Percentiles rank a stretch among this genome's conserved stretches.
Evolutionary conservation across 1,140 invertebrate species (phyloP).

Genomic region (Bombus impatiens): DNA sequence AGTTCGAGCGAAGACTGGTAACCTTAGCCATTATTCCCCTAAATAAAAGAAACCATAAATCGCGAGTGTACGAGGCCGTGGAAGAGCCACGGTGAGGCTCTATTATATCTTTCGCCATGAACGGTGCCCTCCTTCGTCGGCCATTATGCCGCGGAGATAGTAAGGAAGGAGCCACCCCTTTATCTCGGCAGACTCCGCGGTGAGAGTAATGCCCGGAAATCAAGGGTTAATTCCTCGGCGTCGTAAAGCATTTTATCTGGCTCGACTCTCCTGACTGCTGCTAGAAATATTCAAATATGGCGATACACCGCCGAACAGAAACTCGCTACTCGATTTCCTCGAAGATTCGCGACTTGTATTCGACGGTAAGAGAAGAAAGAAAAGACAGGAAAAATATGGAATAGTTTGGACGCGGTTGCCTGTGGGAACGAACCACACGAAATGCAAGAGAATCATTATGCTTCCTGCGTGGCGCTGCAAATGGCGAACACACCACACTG

Average conservation of each 20-base stretch:
- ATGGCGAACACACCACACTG: slow-evolving; percentile 31
- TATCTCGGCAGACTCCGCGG: slow-evolving; percentile 74
- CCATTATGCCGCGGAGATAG: slow-evolving; percentile 77
- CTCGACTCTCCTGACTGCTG: slow-evolving; percentile 22
- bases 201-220: slow-evolving; percentile 80
- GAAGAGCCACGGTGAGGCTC: slow-evolving; percentile 65
- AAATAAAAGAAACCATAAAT: slow-evolving; percentile 80
- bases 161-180: slow-evolving; percentile 78
- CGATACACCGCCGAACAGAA: slow-evolving; percentile 46
- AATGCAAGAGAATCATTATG: slow-evolving; percentile 1
- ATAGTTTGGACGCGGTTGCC: neutral
- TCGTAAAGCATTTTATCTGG: slow-evolving; percentile 80
- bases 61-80: slow-evolving; percentile 65
- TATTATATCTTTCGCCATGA: slow-evolving; percentile 76
- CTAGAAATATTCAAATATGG: slow-evolving; percentile 68
- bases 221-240: slow-evolving; percentile 80
- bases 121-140: slow-evolving; percentile 74
- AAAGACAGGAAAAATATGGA: neutral
- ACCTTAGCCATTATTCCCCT: slow-evolving; percentile 70
- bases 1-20: slow-evolving; percentile 9
- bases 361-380: neutral
- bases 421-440: slow-evolving; percentile 16
- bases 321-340: neutral
- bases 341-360: too few relatives aligned
- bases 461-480: slow-evolving; percentile 7